Evolutionary conservation across 2,797 vertebrate genomes (phyloP).

Genomic region (Sarcophilus harrisii): DNA sequence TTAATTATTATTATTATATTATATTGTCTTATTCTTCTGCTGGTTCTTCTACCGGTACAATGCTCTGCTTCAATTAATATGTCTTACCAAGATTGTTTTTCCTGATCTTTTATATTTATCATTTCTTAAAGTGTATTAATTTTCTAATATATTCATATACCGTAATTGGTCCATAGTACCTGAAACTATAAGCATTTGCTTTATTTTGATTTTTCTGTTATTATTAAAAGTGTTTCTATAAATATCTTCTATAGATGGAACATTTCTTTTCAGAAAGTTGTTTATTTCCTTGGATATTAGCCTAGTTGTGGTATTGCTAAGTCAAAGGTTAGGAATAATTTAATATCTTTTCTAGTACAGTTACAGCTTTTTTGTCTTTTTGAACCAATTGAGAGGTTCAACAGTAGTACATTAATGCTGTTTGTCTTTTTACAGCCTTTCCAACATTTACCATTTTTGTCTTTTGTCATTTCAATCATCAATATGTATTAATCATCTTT

Average conservation of each 20-base stretch:
- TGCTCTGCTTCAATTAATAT: not conserved
- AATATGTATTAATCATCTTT: not conserved
- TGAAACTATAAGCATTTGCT: not conserved
- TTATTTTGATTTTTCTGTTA: not conserved
- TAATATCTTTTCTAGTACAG: not conserved
- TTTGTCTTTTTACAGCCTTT: not conserved
- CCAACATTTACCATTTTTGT: not conserved
- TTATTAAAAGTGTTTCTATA: not conserved
- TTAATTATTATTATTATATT: not conserved
- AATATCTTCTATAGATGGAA: not conserved
- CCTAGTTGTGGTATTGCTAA: not conserved
- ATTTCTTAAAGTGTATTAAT: not conserved
- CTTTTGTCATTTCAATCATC: not conserved
- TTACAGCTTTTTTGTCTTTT: not conserved
- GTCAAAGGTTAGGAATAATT: not conserved
- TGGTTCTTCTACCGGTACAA: not conserved
- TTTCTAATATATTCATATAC: not conserved
- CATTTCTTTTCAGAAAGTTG: not conserved
- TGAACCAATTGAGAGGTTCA: not conserved
- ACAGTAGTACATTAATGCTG: not conserved
- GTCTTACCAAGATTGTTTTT: not conserved
- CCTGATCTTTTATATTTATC: not conserved
- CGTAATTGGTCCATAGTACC: not conserved
- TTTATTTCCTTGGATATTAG: not conserved
- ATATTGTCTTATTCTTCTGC: not conserved